Conservation (phyloP, 2,797 vertebrate genomes). For the Enteromius argenteus region DNA sequence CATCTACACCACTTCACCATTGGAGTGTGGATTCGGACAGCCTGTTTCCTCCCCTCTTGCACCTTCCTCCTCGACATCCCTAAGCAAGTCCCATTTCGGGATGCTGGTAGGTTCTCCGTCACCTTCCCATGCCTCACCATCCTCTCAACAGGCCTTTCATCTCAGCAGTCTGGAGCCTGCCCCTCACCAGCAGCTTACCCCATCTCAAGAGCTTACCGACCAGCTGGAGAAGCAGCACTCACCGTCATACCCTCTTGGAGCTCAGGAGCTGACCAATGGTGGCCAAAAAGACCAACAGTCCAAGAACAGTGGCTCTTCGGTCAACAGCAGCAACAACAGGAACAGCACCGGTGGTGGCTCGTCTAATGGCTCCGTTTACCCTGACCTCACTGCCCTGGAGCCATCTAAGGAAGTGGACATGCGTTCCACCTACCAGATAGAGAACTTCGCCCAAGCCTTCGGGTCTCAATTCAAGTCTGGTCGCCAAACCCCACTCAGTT, state of each 20-base stretch:
- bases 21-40: slow-evolving; percentile 94
- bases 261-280: slow-evolving; percentile 85
- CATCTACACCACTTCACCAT: slow-evolving; percentile 89
- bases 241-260: slow-evolving; percentile 87
- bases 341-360: slow-evolving; percentile 63
- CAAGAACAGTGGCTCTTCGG: slow-evolving; percentile 77
- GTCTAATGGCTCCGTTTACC: slow-evolving; percentile 82
- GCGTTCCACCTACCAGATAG: slow-evolving; percentile 95
- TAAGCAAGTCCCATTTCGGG: slow-evolving; percentile 94
- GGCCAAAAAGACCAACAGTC: slow-evolving; percentile 89
- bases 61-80: slow-evolving; percentile 81
- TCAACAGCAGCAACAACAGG: slow-evolving; percentile 69
- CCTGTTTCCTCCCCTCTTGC: slow-evolving; percentile 93
- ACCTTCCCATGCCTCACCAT: slow-evolving; percentile 63
- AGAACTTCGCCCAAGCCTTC: slow-evolving; percentile 99
- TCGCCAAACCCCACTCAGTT: slow-evolving; percentile 94
- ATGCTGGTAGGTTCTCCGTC: slow-evolving; percentile 92
- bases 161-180: slow-evolving; percentile 88
- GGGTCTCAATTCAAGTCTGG: slow-evolving; percentile 99
- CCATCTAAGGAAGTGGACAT: slow-evolving; percentile 89
- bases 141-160: slow-evolving; percentile 91
- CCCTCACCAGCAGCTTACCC: slow-evolving; percentile 96
- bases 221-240: slow-evolving; percentile 96
- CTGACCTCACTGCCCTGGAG: slow-evolving; percentile 90
- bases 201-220: slow-evolving; percentile 98